Conservation (phyloP, 2,888 invertebrate species). For the Pachycephus smyrnensis region DNA sequence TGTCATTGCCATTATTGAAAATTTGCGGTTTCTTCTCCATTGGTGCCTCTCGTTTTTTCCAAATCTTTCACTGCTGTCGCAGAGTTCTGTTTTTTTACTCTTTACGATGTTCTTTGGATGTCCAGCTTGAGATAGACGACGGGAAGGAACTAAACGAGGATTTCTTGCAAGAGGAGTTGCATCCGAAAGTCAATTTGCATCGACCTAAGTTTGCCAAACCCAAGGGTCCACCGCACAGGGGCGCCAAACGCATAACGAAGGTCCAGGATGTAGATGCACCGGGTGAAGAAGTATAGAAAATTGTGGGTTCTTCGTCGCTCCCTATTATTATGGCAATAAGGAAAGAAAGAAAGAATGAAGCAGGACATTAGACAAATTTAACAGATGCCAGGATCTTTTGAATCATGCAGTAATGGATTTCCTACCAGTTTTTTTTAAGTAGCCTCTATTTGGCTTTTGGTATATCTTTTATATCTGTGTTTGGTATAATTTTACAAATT, state of each 20-base stretch:
- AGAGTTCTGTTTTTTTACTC: conserved; percentile 20
- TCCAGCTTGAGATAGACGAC: conserved; percentile 91
- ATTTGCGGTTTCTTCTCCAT: conserved; percentile 6
- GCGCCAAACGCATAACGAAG: conserved; percentile 90
- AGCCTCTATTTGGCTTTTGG: neutral
- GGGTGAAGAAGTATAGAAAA: conserved; percentile 43
- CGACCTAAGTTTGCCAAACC: conserved; percentile 96
- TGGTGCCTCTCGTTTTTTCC: neutral
- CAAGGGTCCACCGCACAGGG: conserved; percentile 93
- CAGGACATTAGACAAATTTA: conserved; percentile 27
- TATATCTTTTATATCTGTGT: conserved; percentile 1
- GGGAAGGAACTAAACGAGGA: conserved; percentile 91
- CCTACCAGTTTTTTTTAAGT: conserved; percentile 1
- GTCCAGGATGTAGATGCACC: conserved; percentile 56
- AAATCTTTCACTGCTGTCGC: conserved; percentile 14
- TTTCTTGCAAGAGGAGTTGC: conserved; percentile 91
- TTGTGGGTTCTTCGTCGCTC: no score
- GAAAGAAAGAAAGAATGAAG: conserved; percentile 15
- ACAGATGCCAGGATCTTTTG: no score
- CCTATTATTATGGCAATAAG: conserved; percentile 3
- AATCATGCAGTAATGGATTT: neutral
- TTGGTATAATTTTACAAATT: neutral
- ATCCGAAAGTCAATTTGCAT: conserved; percentile 90
- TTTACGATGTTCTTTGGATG: conserved; percentile 48
- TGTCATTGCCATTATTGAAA: no score